Conservation (phyloP, 2,797 vertebrate genomes). For the Mus caroli region DNA sequence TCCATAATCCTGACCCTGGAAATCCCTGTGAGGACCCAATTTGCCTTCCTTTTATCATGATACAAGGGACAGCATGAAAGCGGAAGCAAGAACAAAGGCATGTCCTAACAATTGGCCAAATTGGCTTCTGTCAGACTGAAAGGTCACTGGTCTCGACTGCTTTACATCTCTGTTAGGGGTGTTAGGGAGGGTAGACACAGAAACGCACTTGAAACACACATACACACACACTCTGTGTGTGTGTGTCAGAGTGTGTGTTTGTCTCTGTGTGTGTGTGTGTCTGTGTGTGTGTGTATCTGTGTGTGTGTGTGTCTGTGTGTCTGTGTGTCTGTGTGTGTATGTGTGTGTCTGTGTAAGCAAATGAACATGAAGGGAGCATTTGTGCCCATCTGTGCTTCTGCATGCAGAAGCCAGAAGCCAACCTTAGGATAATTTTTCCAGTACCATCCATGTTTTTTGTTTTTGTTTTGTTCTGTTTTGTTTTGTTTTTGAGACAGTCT, state of each 20-base stretch:
- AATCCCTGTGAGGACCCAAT: conserved; percentile 53
- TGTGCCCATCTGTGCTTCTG: not conserved
- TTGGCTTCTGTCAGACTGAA: conserved; percentile 55
- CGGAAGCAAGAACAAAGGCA: conserved; percentile 26
- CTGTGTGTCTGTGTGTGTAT: not conserved
- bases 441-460: not conserved
- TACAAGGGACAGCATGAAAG: conserved; percentile 42
- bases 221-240: not conserved
- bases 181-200: not conserved
- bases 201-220: conserved; percentile 57
- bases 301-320: not conserved
- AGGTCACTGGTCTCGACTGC: conserved; percentile 36
- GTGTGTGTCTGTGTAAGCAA: not conserved
- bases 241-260: not conserved
- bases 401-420: not conserved
- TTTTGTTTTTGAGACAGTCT: not conserved
- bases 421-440: not conserved
- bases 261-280: not conserved
- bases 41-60: conserved; percentile 59
- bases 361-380: no score
- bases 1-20: conserved; percentile 44
- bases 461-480: no score
- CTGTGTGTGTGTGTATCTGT: no score
- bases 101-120: conserved; percentile 60
- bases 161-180: conserved; percentile 67